Evolutionary conservation across 2,113 vertebrate species (phyloP).

Genomic region (Raja brachyura): DNA sequence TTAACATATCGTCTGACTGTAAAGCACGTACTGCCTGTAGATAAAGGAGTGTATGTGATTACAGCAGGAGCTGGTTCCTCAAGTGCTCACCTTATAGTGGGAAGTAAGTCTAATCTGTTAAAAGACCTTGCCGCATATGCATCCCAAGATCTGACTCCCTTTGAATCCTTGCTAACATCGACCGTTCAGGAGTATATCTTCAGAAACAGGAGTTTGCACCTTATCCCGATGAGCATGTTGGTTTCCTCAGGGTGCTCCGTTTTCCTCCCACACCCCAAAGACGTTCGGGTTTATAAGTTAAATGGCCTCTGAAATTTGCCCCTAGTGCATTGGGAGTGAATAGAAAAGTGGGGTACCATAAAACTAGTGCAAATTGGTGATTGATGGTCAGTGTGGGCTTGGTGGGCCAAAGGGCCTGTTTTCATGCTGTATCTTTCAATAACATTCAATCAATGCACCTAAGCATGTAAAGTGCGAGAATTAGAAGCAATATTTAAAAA

Average conservation of each 20-base stretch:
- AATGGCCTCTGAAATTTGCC: no score
- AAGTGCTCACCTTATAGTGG: constrained; percentile 72
- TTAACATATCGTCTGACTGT: constrained; percentile 67
- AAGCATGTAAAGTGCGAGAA: neutral
- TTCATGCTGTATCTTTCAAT: no score
- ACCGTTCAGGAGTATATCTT: neutral
- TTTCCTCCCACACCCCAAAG: no score
- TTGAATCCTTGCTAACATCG: neutral
- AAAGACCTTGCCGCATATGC: neutral
- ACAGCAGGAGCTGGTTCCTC: constrained; percentile 57
- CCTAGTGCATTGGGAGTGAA: no score
- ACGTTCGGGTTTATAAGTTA: no score
- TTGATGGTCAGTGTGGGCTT: no score
- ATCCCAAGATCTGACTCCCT: neutral
- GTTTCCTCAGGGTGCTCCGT: no score
- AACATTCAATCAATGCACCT: neutral
- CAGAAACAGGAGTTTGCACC: neutral
- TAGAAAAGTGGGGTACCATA: no score
- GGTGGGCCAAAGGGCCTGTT: no score
- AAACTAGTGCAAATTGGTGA: no score
- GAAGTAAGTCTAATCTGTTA: constrained; percentile 56
- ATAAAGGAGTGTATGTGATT: constrained; percentile 69
- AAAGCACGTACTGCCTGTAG: constrained; percentile 51
- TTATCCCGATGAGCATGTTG: no score
- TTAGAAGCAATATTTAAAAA: neutral